Percentiles rank a stretch among this genome's conserved stretches.
These are phyloP conservation scores for Catharus minimus DNA, from an alignment of 2,113 vertebrate genomes.

Conservation along the genomic window DNA sequence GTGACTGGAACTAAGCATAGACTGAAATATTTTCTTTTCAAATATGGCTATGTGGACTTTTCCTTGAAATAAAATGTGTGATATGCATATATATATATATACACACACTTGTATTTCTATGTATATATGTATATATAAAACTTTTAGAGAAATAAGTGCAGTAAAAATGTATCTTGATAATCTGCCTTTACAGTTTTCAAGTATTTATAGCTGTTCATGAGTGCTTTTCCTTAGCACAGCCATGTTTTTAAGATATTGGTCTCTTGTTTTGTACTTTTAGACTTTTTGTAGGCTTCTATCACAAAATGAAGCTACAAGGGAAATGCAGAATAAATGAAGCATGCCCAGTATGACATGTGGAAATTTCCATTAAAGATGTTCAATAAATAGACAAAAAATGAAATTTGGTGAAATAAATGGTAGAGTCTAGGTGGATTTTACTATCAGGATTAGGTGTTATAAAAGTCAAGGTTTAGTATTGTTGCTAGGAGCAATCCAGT, in stretches of 20 bases:
- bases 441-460: background rate
- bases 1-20: background rate
- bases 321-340: constrained; percentile 65
- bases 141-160: background rate
- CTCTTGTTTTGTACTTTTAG: constrained; percentile 27
- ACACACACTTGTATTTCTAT: background rate
- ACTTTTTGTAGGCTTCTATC: background rate
- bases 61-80: background rate
- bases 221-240: constrained; percentile 13
- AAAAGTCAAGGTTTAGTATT: background rate
- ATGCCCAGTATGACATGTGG: background rate
- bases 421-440: background rate
- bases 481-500: background rate
- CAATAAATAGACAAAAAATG: constrained; percentile 50
- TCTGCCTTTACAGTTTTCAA: constrained; percentile 23
- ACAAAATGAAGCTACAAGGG: constrained; percentile 45
- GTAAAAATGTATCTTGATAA: background rate
- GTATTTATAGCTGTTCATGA: background rate
- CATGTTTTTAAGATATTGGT: constrained; percentile 6
- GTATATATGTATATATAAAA: background rate
- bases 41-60: background rate
- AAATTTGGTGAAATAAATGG: constrained; percentile 29
- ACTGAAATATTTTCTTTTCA: background rate
- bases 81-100: too few relatives aligned
- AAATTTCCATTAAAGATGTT: constrained; percentile 53